Base-by-base conservation (phyloP, 2,113 vertebrate genomes). In the Syrmaticus mikado region DNA sequence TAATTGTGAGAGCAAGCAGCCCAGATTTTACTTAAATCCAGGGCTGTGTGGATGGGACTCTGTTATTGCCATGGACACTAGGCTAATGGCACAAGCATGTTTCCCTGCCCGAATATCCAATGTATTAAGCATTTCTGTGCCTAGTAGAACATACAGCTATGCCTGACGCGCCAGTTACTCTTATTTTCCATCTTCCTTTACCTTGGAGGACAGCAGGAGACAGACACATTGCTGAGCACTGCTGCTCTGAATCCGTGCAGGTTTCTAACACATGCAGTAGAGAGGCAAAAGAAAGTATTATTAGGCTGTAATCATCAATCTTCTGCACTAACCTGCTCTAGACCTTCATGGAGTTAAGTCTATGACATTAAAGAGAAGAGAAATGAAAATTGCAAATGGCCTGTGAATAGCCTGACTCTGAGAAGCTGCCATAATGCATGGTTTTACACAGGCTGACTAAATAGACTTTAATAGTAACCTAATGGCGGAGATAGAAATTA, bases 331-430 rank as follows among this genome's bases (percentile, higher is more conserved):
- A 94, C 84, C 71, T 79, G 62, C 77, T 76, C 58, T 73, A 93
- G 91, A 92, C 92, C 91, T 82, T 82, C 67, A n/a, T 94, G 92
- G 82, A 95, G 94, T 95, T 87, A 90, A 94, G 88, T 75, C 94
- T 95, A 66, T 92, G 94, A 79, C 93, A 95, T 95, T 96, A 96
- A 96, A 92, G 67, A 79, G 83, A 95, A 92, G 92, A 95, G 89
- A 90, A 95, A 96, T 96, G 94, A 89, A 93, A 90, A 96, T 90
- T 90, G 91, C 86, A 95, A 96, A 96, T 96, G 95, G 92, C 80
- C 96, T 96, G 96, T 96, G 95, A 96, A 95, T 88, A 93, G 94
- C 91, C 92, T 93, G 86, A 78, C 74, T 93, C 92, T 93, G 77
- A 96, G 93, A 96, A 95, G 90, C 80, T 94, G 89, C 89, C 89